Base-by-base conservation (phyloP, 1,140 invertebrate species). In the Cheumatopsyche charites region DNA sequence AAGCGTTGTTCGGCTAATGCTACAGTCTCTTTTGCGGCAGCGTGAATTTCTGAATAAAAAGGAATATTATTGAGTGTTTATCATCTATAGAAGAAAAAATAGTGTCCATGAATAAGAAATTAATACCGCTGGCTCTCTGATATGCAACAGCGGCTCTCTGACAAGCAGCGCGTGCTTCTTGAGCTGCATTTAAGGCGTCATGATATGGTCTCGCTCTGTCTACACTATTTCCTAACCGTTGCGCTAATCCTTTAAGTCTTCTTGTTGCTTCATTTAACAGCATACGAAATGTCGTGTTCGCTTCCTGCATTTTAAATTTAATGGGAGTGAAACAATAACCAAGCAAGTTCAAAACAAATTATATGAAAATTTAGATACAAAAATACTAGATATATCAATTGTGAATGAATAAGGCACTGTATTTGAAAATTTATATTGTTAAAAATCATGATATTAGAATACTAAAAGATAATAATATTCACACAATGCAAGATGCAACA, bases 21-120 rank as follows among this genome's bases (percentile, higher is more conserved):
- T 71, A 98, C 94, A 55, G 95, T 97, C 85, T 98, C 95, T 84
- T 97, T 97, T 1, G 96, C 96, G n/a, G 95, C 95, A 70, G 91
- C 90, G 84, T 98, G 94, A 47, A 93, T 87, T 80, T 91, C 91
- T 92, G 78, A 62, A 73, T 77, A 13, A 79, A n/a, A 67, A 71
- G 69, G 63, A 70, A 69, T 25, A 3, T 67, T 62, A 25, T 65
- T 74, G 23, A 74, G 12, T 42, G n/a, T 42, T 6, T 6, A 17
- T 41, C 25, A 19, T 4, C n/a, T 41, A 42, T 11, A 42, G 62
- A 65, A 15, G 42, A 41, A 0, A n/a, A 55, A 70, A 45, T 45
- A 23, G 1, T 83, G 70, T 61, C 45, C 49, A 62, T 23, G 79
- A 61, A 19, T 43, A 17, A 5, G 17, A 15, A 67, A 26, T 13